These are phyloP conservation scores for Sebastes matsubarae DNA, from an alignment of 2,797 vertebrate species.

Conservation along the genomic window DNA sequence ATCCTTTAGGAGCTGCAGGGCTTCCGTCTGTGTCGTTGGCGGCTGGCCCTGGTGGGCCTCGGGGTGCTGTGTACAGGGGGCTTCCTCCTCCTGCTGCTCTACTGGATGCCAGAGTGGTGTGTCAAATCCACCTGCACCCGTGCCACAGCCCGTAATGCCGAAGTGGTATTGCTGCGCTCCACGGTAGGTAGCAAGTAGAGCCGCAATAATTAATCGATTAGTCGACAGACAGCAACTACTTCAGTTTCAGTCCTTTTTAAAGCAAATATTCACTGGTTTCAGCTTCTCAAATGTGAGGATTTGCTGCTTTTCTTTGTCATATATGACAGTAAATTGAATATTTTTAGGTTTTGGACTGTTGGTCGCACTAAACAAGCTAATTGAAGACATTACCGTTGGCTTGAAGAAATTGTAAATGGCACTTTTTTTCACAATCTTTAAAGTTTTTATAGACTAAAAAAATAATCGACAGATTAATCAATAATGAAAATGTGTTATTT, in stretches of 20 bases:
- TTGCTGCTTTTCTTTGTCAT: too few relatives aligned
- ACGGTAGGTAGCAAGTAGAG: constrained; percentile 82
- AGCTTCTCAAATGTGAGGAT: too few relatives aligned
- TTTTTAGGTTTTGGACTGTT: background rate
- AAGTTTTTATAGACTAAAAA: background rate
- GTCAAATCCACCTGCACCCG: constrained; percentile 92
- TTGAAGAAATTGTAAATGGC: background rate
- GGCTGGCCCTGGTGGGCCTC: constrained; percentile 87
- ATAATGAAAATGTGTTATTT: background rate
- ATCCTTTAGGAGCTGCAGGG: constrained; percentile 89
- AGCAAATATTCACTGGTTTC: too few relatives aligned
- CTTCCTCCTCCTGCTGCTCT: constrained; percentile 96
- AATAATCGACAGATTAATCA: background rate
- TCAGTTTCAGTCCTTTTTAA: background rate
- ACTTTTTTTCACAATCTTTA: too few relatives aligned
- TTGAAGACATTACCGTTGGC: background rate
- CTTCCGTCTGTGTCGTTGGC: constrained; percentile 92
- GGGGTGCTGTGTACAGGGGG: constrained; percentile 93
- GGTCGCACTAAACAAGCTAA: background rate
- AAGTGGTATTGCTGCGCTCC: constrained; percentile 92
- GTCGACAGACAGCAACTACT: background rate
- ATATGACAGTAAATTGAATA: background rate
- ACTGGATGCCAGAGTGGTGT: constrained; percentile 99
- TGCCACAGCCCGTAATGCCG: constrained; percentile 86
- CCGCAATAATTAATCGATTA: background rate